Base-by-base conservation (phyloP, 1,140 invertebrate species). In the Pseudachorutes palmiensis region DNA sequence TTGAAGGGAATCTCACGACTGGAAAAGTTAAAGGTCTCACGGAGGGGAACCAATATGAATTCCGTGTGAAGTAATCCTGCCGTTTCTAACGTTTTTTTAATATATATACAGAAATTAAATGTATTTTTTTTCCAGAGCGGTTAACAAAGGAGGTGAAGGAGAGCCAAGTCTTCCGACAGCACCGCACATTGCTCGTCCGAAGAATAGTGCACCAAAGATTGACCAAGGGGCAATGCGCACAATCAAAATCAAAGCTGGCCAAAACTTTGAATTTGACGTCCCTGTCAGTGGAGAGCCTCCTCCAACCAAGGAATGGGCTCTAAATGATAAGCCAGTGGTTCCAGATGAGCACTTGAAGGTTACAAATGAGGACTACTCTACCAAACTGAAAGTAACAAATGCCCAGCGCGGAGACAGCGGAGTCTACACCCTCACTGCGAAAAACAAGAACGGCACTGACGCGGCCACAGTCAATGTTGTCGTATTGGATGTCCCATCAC, bases 261-360 rank as follows among this genome's bases (percentile, higher is more conserved):
- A 92, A 76, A 88, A 90, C 77, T 93, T 97, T 78, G 90, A 95
- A 76, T 88, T 97, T 72, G 89, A 94, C 76, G 90, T 98, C 1
- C 94, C 94, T 24, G 93, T 97, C 32, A 87, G 82, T 72, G 97
- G 94, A 33, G 93, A 97, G 79, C 96, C 96, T 0, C 90, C 91
- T 67, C 94, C 97, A 72, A 87, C 82, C 26, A 97, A 97, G 75
- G 88, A 90, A 81, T 99, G 96, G 96, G 83, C 83, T 1, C 81
- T 93, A 62, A 91, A 91, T 72, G 93, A 88, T 19, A 86, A 87
- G 67, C 80, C 86, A 19, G 78, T 98, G 2, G 81, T 90, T 62
- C 87, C 88, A 67, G 85, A 83, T 41, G 91, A 94, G 75, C 84
- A 91, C 65, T 83, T 94, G 61, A 93, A 91, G 76, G 84, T 94